Evolutionary conservation across 2,797 vertebrate species (phyloP).

Genomic region (Clarias platycephalus): DNA sequence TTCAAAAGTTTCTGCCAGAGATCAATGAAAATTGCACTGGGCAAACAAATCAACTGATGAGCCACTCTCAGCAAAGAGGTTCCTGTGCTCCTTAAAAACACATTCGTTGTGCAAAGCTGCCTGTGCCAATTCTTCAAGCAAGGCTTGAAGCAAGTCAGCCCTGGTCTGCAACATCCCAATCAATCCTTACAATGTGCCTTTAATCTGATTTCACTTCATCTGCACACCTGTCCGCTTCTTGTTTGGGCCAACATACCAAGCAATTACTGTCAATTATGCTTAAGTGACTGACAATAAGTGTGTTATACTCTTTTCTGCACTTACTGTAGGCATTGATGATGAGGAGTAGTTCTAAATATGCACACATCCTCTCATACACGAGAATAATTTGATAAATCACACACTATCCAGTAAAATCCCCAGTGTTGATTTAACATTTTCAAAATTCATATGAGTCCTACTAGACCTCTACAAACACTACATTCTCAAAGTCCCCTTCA

Average conservation of each 20-base stretch:
- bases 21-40: neutral
- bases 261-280: neutral
- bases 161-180: neutral
- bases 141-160: neutral
- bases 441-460: too few relatives aligned
- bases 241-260: neutral
- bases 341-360: neutral
- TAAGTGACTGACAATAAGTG: neutral
- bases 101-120: neutral
- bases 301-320: neutral
- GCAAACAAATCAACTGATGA: neutral
- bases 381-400: neutral
- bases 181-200: neutral
- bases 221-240: neutral
- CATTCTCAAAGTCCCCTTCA: too few relatives aligned
- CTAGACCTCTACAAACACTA: too few relatives aligned
- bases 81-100: neutral
- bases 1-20: neutral
- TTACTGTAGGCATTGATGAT: neutral
- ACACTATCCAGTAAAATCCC: neutral
- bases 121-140: neutral
- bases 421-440: too few relatives aligned
- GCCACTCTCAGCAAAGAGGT: neutral
- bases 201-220: slow-evolving; percentile 15
- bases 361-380: neutral